Conservation (phyloP, 2,888 invertebrate species). For the Apotomis capreana region DNA sequence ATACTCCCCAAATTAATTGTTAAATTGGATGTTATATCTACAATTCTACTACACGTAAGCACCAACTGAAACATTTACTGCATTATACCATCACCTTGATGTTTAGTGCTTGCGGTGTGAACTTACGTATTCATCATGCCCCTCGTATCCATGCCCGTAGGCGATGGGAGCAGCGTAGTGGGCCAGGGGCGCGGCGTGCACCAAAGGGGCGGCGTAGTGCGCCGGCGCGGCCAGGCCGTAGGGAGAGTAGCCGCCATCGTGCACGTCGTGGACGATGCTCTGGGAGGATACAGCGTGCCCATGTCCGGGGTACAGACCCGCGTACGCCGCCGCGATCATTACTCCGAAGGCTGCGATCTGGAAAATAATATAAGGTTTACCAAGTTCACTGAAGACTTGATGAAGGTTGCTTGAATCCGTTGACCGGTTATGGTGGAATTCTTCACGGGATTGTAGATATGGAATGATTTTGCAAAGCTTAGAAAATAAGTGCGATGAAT, state of each 20-base stretch:
- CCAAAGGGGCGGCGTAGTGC: constrained; percentile 58
- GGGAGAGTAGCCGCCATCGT: constrained; percentile 47
- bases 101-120: background rate
- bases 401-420: no score
- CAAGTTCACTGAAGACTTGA: no score
- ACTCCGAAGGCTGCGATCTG: constrained; percentile 75
- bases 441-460: no score
- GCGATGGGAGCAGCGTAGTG: constrained; percentile 54
- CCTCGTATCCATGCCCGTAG: constrained; percentile 45
- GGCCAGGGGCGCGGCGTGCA: constrained; percentile 55
- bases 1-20: no score
- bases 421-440: no score
- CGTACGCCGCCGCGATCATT: constrained; percentile 73
- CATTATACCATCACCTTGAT: no score
- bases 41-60: no score
- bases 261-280: constrained; percentile 67
- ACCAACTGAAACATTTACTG: no score
- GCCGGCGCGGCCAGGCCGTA: constrained; percentile 53
- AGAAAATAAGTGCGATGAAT: no score
- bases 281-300: constrained; percentile 68
- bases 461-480: no score
- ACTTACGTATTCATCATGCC: constrained; percentile 64
- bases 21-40: no score
- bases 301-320: constrained; percentile 68
- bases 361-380: constrained; percentile 34